These are phyloP conservation scores for Oedothorax gibbosus DNA, from an alignment of 1,140 invertebrate genomes.

Conservation along the genomic window DNA sequence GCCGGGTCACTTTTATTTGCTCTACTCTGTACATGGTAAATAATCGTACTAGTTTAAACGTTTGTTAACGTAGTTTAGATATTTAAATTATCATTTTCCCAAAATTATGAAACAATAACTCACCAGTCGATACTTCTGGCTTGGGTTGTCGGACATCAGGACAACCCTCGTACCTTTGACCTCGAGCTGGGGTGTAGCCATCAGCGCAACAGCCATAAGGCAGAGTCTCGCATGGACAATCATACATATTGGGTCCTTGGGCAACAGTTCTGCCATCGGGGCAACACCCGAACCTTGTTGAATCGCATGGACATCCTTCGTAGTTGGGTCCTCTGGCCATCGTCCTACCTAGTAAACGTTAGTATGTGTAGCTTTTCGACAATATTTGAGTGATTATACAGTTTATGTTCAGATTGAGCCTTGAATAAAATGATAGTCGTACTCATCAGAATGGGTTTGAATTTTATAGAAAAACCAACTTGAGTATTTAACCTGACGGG, in stretches of 20 bases:
- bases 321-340: slow-evolving; percentile 81
- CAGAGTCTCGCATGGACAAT: slow-evolving; percentile 64
- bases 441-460: no score
- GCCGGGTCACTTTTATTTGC: no score
- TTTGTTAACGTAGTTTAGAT: no score
- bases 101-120: background rate
- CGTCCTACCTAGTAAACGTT: slow-evolving; percentile 69
- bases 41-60: no score
- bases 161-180: slow-evolving; percentile 79
- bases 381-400: no score
- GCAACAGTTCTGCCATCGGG: slow-evolving; percentile 88
- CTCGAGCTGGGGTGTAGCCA: slow-evolving; percentile 74
- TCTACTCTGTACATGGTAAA: no score
- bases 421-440: no score
- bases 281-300: slow-evolving; percentile 79
- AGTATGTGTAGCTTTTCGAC: no score
- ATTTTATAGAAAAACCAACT: no score
- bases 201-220: slow-evolving; percentile 89
- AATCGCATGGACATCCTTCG: slow-evolving; percentile 73
- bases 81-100: no score
- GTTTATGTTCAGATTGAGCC: no score
- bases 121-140: slow-evolving; percentile 33
- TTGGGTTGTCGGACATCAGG: slow-evolving; percentile 77
- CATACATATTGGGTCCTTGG: slow-evolving; percentile 67
- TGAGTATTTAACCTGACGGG: no score